These are phyloP conservation scores for Sylvilagus bachmani DNA, from an alignment of 2,113 vertebrate species.

Conservation along the genomic window DNA sequence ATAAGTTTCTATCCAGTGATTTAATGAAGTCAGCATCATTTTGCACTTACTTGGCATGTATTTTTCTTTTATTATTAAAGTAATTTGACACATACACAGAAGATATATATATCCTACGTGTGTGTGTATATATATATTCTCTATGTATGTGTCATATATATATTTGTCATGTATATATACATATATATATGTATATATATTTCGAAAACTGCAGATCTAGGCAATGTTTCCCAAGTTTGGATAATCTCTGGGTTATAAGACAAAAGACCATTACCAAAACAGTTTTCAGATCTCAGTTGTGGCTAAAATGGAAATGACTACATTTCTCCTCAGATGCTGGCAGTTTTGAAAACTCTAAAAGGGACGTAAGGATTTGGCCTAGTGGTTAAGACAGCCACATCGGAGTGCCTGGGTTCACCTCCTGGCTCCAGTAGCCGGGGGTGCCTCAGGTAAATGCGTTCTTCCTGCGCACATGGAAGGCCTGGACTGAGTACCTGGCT, in stretches of 20 bases:
- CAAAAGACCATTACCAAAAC: background rate
- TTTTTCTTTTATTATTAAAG: background rate
- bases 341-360: background rate
- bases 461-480: too few relatives aligned
- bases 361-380: too few relatives aligned
- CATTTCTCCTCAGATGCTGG: background rate
- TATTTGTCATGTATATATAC: too few relatives aligned
- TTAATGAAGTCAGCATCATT: conserved; percentile 5
- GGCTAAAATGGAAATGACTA: background rate
- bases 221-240: conserved; percentile 12
- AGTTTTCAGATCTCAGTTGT: background rate
- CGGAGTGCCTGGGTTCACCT: too few relatives aligned
- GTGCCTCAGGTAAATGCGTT: too few relatives aligned
- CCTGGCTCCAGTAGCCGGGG: too few relatives aligned
- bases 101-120: background rate
- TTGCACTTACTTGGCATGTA: background rate
- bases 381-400: too few relatives aligned
- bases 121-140: background rate
- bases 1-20: background rate
- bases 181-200: too few relatives aligned
- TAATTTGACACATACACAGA: background rate
- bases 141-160: background rate
- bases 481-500: too few relatives aligned
- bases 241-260: conserved; percentile 35
- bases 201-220: background rate